A percentile compares a stretch with the other conserved stretches of the same genome.
phyloP scores from a whole-genome alignment of 2,888 invertebrate genomes.

The Augiades crinisus region DNA sequence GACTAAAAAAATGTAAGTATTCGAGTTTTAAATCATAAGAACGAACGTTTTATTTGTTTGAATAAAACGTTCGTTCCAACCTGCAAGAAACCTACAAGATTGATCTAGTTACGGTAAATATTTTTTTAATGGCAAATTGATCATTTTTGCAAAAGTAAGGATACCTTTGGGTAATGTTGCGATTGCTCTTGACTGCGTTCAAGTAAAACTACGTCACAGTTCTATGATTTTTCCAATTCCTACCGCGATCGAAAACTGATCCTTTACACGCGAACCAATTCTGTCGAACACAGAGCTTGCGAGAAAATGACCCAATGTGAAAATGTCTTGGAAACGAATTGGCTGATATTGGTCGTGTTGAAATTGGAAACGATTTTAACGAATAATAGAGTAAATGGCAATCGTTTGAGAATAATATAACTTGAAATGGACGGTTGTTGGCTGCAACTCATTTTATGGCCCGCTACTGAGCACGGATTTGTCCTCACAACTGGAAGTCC shows the following conservation, averaged over 20 bases:
- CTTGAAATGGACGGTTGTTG: slow-evolving; percentile 7
- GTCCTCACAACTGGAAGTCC: too few species aligned
- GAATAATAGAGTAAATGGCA: background rate
- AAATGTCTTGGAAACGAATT: slow-evolving; percentile 38
- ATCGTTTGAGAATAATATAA: background rate
- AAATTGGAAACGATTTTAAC: slow-evolving; percentile 26
- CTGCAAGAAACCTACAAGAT: too few species aligned
- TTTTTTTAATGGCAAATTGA: slow-evolving; percentile 66
- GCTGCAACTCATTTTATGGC: too few species aligned
- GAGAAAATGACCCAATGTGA: slow-evolving; percentile 38
- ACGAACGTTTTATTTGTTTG: too few species aligned
- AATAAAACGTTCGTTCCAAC: too few species aligned
- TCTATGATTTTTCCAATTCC: slow-evolving; percentile 52
- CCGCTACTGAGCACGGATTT: too few species aligned
- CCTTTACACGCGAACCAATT: slow-evolving; percentile 50
- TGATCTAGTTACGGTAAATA: too few species aligned
- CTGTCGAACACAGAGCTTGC: slow-evolving; percentile 38
- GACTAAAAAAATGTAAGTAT: too few species aligned
- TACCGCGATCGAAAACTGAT: slow-evolving; percentile 39
- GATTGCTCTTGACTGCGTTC: slow-evolving; percentile 61
- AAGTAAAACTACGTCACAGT: slow-evolving; percentile 56
- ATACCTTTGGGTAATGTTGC: slow-evolving; percentile 62
- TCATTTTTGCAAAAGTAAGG: slow-evolving; percentile 62
- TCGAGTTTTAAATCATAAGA: too few species aligned
- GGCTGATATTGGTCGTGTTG: slow-evolving; percentile 23